These are phyloP conservation scores for Serripes groenlandicus DNA, from an alignment of 2,888 invertebrate species.

Conservation along the genomic window DNA sequence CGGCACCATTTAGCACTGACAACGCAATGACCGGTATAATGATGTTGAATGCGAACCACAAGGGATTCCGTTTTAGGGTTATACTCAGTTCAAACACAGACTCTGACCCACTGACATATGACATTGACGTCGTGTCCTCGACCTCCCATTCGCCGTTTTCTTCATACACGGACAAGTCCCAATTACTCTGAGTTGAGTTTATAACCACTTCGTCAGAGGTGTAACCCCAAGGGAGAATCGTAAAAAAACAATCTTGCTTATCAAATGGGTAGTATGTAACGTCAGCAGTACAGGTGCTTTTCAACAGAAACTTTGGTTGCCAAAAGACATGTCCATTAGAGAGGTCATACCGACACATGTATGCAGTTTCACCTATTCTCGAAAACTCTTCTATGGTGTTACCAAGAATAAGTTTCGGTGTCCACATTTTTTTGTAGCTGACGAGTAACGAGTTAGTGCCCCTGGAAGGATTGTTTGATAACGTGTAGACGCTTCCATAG, in stretches of 20 bases:
- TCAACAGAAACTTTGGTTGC: conserved; percentile 43
- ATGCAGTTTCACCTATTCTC: conserved; percentile 7
- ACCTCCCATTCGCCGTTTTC: conserved; percentile 49
- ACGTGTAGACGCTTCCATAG: not conserved
- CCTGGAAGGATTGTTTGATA: not conserved
- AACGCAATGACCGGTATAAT: conserved; percentile 27
- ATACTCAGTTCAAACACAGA: conserved; percentile 18
- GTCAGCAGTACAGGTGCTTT: conserved; percentile 36
- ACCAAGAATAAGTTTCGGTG: conserved; percentile 18
- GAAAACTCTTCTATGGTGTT: not conserved
- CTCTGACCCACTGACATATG: not conserved
- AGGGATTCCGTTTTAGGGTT: conserved; percentile 29
- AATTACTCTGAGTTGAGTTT: not conserved
- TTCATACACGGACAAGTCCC: conserved; percentile 24
- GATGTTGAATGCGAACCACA: conserved; percentile 39
- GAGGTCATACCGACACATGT: conserved; percentile 20
- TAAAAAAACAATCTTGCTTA: conserved; percentile 23
- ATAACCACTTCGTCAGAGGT: conserved; percentile 17
- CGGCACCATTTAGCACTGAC: conserved; percentile 21
- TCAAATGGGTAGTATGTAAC: conserved; percentile 48
- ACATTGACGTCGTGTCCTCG: conserved; percentile 26
- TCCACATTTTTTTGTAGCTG: conserved; percentile 13
- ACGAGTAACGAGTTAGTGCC: not conserved
- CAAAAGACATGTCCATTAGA: conserved; percentile 30
- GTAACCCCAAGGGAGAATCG: conserved; percentile 30